Evolutionary conservation across 2,888 invertebrate genomes (phyloP), one percentile per base, ranked within the genome.

Genomic region (Dryococelus australis): DNA sequence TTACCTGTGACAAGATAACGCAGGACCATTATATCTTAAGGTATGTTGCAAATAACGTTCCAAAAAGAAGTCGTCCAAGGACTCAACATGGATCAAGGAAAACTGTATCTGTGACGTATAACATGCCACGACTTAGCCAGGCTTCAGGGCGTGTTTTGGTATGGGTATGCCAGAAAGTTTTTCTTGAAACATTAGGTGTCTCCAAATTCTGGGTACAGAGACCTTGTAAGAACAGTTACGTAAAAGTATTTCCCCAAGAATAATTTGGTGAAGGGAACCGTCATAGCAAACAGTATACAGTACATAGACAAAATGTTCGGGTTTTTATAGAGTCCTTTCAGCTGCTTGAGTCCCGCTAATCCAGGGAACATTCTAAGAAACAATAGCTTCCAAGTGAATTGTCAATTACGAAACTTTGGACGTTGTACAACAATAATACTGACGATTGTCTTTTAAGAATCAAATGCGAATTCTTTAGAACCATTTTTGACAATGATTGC

Each of bases 401-500:
- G 51, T 51, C 51, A 51, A 51, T 51, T 51, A 51, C 8, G 13
- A 51, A 51, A 51, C 8, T 51, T 8, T 51, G 51, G 51, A 51
- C 10, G 51, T 8, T 13, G 13, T 51, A 51, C 51, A 51, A 51
- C 13, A 51, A 51, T 51, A 51, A 8, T 51, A 51, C 51, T 51
- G 13, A 51, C 51, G 51, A 51, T 51, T 10, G 51, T 51, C 51
- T 51, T 51, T 51, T 51, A 51, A 51, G 51, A 51, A 89, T 89
- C 83, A 88, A 88, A 85, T 27, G 47, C 51, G 84, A 86, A 16
- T 90, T 51, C 85, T 89, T 90, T 85, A 85, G 88, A 84, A 80
- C 85, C 43, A 88, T 85, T 88, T 90, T 89, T 84, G 88, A 87
- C 84, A 80, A 79, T 53, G 88, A 89, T 65, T 90, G 88, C 87